A percentile compares a stretch with the other conserved stretches of the same genome.
Evolutionary conservation across 1,140 invertebrate species (phyloP).

Genomic region (Apis cerana): DNA sequence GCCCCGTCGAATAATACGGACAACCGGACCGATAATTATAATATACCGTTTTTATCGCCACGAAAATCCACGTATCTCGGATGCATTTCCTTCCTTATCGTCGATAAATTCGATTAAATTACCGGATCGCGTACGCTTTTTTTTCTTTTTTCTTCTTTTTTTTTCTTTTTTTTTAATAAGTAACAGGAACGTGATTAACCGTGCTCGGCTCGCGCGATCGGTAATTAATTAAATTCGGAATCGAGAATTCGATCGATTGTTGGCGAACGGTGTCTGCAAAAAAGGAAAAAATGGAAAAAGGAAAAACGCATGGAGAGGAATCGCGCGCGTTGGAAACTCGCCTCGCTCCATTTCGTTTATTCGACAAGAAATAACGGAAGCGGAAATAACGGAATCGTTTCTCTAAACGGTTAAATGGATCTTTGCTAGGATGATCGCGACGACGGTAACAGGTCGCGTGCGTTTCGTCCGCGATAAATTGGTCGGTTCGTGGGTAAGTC

Average conservation of each 20-base stretch:
- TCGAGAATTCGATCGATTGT: neutral
- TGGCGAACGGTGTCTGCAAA: neutral
- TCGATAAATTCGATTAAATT: slow-evolving; percentile 7
- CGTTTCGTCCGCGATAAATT: neutral
- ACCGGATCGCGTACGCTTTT: neutral
- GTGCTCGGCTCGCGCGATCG: neutral
- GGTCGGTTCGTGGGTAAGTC: neutral
- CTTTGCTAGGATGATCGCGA: neutral
- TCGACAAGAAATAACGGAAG: too few relatives aligned
- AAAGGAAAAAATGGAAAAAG: neutral
- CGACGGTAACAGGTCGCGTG: neutral
- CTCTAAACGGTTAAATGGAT: too few relatives aligned
- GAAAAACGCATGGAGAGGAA: too few relatives aligned
- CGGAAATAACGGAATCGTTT: too few relatives aligned
- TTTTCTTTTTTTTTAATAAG: too few relatives aligned
- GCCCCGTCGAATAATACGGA: neutral
- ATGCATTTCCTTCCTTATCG: neutral
- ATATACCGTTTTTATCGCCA: neutral
- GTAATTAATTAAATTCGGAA: slow-evolving; percentile 2
- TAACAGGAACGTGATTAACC: neutral
- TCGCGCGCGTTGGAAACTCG: too few relatives aligned
- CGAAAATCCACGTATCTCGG: neutral
- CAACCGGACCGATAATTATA: neutral
- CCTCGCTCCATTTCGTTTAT: too few relatives aligned
- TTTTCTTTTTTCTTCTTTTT: too few relatives aligned